These are phyloP conservation scores for Antechinus stuartii DNA, from an alignment of 2,113 vertebrate genomes.

Conservation along the genomic window DNA sequence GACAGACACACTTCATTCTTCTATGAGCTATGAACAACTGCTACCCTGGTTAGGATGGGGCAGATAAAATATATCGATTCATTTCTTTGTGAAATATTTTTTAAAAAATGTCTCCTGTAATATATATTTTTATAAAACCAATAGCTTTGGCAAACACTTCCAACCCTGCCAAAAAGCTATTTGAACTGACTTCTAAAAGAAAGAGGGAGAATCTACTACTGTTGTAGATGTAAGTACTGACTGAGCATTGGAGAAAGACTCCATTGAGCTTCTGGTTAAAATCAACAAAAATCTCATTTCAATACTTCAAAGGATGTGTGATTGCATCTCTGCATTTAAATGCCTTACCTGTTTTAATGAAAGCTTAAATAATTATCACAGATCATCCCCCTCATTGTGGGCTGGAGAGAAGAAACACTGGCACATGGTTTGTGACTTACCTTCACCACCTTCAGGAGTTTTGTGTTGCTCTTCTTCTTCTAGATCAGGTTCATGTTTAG, in stretches of 20 bases:
- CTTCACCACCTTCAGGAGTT: constrained; percentile 79
- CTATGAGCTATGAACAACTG: constrained; percentile 28
- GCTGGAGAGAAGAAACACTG: not conserved
- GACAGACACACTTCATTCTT: not conserved
- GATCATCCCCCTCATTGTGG: not conserved
- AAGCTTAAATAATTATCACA: not conserved
- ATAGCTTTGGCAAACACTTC: constrained; percentile 54
- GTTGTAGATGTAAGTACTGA: constrained; percentile 15
- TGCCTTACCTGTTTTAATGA: not conserved
- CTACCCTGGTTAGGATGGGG: constrained; percentile 18
- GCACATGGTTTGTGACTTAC: constrained; percentile 67
- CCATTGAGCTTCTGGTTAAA: not conserved
- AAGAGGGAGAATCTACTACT: constrained; percentile 65
- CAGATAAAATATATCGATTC: constrained; percentile 46
- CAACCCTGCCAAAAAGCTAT: constrained; percentile 53
- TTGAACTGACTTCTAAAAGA: constrained; percentile 55
- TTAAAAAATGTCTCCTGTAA: constrained; percentile 41
- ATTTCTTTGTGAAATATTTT: constrained; percentile 56
- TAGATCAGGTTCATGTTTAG: constrained; percentile 68
- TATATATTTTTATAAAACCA: constrained; percentile 56
- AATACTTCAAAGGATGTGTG: not conserved
- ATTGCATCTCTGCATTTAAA: not conserved
- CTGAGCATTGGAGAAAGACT: not conserved
- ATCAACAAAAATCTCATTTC: not conserved
- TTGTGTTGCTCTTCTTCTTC: constrained; percentile 84